Percentiles rank a stretch among this genome's conserved stretches.
These are phyloP conservation scores for Tragulus kanchil DNA, from an alignment of 2,113 vertebrate genomes.

Conservation along the genomic window DNA sequence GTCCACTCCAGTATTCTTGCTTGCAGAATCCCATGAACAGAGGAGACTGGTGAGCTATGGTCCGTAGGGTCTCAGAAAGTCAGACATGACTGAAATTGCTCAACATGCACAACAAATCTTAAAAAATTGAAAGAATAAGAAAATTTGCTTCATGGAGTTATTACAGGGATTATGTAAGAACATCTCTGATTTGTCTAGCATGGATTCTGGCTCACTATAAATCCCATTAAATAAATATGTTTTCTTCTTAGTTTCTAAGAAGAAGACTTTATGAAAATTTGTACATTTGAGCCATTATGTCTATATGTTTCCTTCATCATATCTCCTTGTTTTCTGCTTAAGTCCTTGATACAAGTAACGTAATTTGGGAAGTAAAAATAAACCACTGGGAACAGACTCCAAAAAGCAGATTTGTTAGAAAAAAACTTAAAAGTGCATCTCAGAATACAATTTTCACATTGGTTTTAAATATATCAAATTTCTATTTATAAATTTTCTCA, in stretches of 20 bases:
- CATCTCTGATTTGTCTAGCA: background rate
- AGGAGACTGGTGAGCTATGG: background rate
- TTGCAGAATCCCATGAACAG: background rate
- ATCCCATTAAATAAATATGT: background rate
- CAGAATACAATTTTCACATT: slow-evolving; percentile 75
- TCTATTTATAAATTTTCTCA: slow-evolving; percentile 81
- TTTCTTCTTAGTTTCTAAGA: slow-evolving; percentile 11
- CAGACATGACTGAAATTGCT: background rate
- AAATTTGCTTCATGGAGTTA: background rate
- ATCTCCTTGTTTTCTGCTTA: slow-evolving; percentile 37
- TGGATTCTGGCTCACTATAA: background rate
- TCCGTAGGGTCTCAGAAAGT: background rate
- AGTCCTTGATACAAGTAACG: slow-evolving; percentile 68
- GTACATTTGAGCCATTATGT: slow-evolving; percentile 37
- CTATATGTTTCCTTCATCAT: slow-evolving; percentile 55
- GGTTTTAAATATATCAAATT: slow-evolving; percentile 81
- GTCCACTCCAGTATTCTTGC: background rate
- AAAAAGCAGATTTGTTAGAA: slow-evolving; percentile 73
- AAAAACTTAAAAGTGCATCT: slow-evolving; percentile 74
- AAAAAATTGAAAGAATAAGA: background rate
- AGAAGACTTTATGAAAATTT: slow-evolving; percentile 55
- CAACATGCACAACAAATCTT: background rate
- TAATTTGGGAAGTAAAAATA: slow-evolving; percentile 70
- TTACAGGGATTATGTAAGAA: background rate
- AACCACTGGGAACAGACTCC: slow-evolving; percentile 60